phyloP scores from a whole-genome alignment of 2,888 invertebrate species.

The Melanchra persicariae region DNA sequence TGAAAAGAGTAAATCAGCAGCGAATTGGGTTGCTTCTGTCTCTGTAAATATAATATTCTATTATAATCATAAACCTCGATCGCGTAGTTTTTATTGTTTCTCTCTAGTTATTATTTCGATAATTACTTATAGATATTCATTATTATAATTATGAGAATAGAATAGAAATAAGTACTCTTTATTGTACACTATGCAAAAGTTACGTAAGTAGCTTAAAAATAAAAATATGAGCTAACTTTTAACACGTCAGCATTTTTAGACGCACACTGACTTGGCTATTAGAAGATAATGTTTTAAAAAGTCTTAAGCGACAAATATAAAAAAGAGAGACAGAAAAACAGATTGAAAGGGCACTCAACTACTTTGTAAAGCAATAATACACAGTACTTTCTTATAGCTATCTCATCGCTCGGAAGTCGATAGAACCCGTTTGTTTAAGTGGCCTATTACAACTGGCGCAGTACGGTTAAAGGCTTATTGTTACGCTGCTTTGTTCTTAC shows the following conservation, averaged over 20 bases:
- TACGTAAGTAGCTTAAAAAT: no score
- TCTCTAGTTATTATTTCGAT: no score
- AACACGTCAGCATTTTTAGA: neutral
- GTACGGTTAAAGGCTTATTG: constrained; percentile 45
- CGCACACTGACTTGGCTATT: neutral
- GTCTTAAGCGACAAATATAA: no score
- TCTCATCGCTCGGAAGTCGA: constrained; percentile 46
- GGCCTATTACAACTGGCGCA: constrained; percentile 54
- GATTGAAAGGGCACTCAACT: constrained; percentile 7
- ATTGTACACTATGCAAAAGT: no score
- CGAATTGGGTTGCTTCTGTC: neutral
- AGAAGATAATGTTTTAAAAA: neutral
- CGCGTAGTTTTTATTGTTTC: no score
- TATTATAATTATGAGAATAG: no score
- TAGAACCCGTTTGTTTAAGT: constrained; percentile 52
- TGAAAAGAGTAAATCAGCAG: neutral
- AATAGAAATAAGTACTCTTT: no score
- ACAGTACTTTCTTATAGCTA: constrained; percentile 32
- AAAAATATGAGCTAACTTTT: no score
- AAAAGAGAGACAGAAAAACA: neutral
- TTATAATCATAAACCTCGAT: no score
- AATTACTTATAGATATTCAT: no score
- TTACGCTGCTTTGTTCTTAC: constrained; percentile 30
- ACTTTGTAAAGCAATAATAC: constrained; percentile 38
- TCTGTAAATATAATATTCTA: no score